phyloP scores from a whole-genome alignment of 2,797 vertebrate genomes.

The Megalops cyprinoides region DNA sequence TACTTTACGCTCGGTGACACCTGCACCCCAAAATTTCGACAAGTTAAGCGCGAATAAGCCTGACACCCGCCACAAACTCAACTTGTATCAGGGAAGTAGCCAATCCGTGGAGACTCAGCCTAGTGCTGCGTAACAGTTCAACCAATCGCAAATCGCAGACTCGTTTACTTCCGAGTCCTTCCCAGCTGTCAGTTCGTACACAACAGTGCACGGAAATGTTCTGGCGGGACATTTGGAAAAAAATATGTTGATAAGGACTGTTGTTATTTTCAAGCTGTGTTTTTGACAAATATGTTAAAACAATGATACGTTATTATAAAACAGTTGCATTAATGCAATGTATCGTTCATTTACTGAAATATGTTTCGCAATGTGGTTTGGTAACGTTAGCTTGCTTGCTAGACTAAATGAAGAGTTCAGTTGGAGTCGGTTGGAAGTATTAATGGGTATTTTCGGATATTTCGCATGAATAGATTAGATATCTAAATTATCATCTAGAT shows the following conservation, averaged over 20 bases:
- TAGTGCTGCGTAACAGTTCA: not conserved
- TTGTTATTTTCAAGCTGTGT: not conserved
- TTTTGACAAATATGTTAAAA: not conserved
- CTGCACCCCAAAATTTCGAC: fast-evolving
- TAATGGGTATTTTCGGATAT: not conserved
- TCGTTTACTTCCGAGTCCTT: conserved; percentile 6
- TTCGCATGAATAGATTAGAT: no score
- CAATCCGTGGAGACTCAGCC: conserved; percentile 31
- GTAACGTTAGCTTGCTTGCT: no score
- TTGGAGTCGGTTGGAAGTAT: no score
- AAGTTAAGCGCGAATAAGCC: conserved; percentile 41
- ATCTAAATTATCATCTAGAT: no score
- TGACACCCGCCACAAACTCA: conserved; percentile 48
- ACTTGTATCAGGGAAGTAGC: conserved; percentile 45
- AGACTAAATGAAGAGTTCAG: no score
- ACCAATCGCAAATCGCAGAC: conserved; percentile 25
- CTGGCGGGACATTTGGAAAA: conserved; percentile 27
- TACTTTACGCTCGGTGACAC: fast-evolving
- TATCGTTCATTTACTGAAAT: no score
- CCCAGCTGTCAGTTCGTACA: conserved; percentile 17
- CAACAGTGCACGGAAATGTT: not conserved
- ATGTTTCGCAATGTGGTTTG: no score
- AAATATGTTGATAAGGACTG: not conserved
- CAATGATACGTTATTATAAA: no score
- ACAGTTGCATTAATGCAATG: no score